These are phyloP conservation scores for Hydrolagus affinis DNA, from an alignment of 2,113 vertebrate genomes.

Conservation along the genomic window DNA sequence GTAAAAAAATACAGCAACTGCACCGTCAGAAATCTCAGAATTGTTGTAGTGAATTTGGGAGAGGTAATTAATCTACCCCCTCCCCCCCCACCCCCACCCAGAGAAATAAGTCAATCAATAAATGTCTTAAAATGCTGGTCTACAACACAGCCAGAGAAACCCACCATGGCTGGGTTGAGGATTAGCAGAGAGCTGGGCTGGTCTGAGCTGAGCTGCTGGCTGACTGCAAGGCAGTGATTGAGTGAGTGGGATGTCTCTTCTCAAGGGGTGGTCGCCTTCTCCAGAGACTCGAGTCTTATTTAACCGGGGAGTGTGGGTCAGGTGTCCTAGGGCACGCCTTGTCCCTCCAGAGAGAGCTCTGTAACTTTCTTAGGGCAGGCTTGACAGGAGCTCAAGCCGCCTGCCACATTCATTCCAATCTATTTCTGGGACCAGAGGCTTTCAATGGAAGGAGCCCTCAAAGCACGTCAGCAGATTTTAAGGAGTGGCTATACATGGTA, in stretches of 20 bases:
- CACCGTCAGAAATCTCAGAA: slow-evolving; percentile 57
- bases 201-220: slow-evolving; percentile 51
- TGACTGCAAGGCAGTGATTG: slow-evolving; percentile 35
- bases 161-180: slow-evolving; percentile 92
- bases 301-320: neutral
- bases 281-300: too few species aligned
- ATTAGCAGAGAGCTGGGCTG: slow-evolving; percentile 36
- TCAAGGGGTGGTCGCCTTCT: neutral
- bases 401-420: slow-evolving; percentile 52
- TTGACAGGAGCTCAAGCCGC: slow-evolving; percentile 57
- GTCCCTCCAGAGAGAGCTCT: slow-evolving; percentile 56
- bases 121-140: too few species aligned
- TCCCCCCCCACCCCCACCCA: too few species aligned
- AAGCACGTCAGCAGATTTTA: slow-evolving; percentile 55
- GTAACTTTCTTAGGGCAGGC: slow-evolving; percentile 98
- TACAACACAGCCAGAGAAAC: too few species aligned
- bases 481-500: neutral
- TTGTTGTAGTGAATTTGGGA: neutral
- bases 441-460: slow-evolving; percentile 45
- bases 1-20: too few species aligned
- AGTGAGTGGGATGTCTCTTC: neutral
- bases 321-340: slow-evolving; percentile 59
- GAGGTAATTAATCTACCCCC: slow-evolving; percentile 8
- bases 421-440: slow-evolving; percentile 75
- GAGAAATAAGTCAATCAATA: too few species aligned